Evolutionary conservation across 2,113 vertebrate species (phyloP).

Genomic region (Jaculus jaculus): DNA sequence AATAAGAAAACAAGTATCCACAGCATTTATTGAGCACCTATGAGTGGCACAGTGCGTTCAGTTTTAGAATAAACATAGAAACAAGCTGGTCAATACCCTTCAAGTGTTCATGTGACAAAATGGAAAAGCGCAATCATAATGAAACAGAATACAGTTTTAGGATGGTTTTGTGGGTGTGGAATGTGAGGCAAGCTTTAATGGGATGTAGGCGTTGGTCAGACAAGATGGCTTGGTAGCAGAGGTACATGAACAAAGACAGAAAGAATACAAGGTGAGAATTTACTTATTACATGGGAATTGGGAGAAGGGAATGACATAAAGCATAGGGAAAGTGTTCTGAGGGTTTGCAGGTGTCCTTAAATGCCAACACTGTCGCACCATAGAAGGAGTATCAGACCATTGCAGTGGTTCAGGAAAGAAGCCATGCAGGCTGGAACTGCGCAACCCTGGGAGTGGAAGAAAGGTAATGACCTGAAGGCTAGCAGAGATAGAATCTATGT

Average conservation of each 20-base stretch:
- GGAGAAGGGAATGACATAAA: neutral
- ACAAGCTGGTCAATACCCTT: neutral
- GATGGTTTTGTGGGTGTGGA: neutral
- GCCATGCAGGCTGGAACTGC: neutral
- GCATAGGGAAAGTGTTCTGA: neutral
- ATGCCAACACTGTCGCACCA: neutral
- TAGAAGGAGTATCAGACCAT: neutral
- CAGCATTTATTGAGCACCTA: neutral
- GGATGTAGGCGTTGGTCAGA: neutral
- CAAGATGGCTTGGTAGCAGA: neutral
- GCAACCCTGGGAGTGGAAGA: neutral
- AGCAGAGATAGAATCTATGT: neutral
- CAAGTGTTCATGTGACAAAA: neutral
- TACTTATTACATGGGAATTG: neutral
- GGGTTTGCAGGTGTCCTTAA: neutral
- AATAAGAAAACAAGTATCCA: conserved; percentile 1
- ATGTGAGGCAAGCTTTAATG: neutral
- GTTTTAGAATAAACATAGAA: neutral
- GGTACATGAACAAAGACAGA: neutral
- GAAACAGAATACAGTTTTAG: neutral
- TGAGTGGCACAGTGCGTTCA: neutral
- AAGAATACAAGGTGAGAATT: neutral
- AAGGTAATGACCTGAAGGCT: neutral
- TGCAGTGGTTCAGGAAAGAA: neutral
- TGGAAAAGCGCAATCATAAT: neutral